Evolutionary conservation across 2,113 vertebrate genomes (phyloP).

Genomic region (Labeo rohita): DNA sequence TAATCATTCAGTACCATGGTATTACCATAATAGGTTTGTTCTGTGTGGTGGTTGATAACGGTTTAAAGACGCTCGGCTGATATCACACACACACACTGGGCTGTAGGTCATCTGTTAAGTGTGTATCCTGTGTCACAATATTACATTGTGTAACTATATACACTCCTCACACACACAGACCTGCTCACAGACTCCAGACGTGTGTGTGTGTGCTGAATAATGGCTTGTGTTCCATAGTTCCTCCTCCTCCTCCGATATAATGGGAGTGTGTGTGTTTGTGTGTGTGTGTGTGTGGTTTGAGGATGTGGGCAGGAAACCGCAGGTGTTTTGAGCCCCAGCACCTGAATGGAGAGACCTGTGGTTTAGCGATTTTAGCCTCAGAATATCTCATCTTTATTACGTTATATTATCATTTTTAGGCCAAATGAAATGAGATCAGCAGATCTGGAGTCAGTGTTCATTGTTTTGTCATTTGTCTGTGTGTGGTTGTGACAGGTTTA

Average conservation of each 20-base stretch:
- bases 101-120: conserved; percentile 27
- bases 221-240: not conserved
- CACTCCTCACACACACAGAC: not conserved
- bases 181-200: not conserved
- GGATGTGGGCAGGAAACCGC: conserved; percentile 12
- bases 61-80: not conserved
- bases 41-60: not conserved
- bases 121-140: conserved; percentile 42
- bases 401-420: no score
- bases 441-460: not conserved
- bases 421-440: no score
- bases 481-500: not conserved
- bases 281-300: not conserved
- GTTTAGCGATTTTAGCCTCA: not conserved
- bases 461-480: not conserved
- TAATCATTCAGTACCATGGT: not conserved
- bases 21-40: not conserved
- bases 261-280: not conserved
- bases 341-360: not conserved
- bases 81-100: not conserved
- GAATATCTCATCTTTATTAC: not conserved
- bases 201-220: not conserved
- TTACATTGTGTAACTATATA: conserved; percentile 27
- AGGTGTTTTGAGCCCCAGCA: not conserved
- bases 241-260: not conserved